Evolutionary conservation across 2,888 invertebrate genomes (phyloP).

Genomic region (Chloroclystis v-ata): DNA sequence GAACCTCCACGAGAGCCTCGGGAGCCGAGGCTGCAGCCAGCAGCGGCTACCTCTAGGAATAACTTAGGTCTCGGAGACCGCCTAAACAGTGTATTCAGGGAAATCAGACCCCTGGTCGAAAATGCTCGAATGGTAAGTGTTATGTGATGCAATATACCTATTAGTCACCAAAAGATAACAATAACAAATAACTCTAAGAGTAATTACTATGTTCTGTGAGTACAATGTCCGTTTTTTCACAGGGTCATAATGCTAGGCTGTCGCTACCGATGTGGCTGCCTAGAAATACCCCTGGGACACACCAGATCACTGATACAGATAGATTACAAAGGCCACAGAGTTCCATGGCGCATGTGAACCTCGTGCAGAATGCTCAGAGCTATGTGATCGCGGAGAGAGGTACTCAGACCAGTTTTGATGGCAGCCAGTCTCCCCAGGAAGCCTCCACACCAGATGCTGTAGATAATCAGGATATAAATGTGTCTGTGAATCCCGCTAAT

Average conservation of each 20-base stretch:
- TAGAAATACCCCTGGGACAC: constrained; percentile 57
- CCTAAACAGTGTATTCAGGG: constrained; percentile 74
- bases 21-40: constrained; percentile 44
- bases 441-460: constrained; percentile 53
- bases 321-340: constrained; percentile 59
- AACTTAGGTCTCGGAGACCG: constrained; percentile 66
- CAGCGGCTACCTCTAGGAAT: constrained; percentile 46
- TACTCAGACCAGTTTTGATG: constrained; percentile 42
- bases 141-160: constrained; percentile 31
- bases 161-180: constrained; percentile 17
- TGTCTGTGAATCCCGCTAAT: constrained; percentile 66
- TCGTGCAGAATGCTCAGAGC: constrained; percentile 52
- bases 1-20: constrained; percentile 40
- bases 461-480: constrained; percentile 60
- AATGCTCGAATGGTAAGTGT: constrained; percentile 75
- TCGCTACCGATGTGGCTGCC: constrained; percentile 70
- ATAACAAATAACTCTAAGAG: no score
- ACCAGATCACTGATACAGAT: constrained; percentile 48
- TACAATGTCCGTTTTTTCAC: background rate
- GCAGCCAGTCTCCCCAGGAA: constrained; percentile 50
- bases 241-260: constrained; percentile 67
- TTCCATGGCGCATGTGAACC: constrained; percentile 63
- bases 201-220: no score
- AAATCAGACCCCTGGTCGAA: constrained; percentile 82
- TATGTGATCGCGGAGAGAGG: constrained; percentile 57